These are phyloP conservation scores for Pseudorhombus dupliciocellatus DNA, from an alignment of 2,113 vertebrate genomes.

Conservation along the genomic window DNA sequence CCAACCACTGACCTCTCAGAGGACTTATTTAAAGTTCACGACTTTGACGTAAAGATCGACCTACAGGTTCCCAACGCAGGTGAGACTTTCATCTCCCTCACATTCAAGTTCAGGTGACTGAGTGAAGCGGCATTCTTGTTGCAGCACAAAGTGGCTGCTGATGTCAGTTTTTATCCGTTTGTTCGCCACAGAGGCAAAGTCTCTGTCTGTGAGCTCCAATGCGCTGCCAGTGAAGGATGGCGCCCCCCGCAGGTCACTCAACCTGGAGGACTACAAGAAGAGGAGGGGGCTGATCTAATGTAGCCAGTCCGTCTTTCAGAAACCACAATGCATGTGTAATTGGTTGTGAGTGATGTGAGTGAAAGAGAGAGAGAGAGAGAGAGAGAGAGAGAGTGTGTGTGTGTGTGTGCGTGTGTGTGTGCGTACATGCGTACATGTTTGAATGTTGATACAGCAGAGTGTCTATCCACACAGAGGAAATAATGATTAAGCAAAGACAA, in stretches of 20 bases:
- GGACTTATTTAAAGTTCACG: constrained; percentile 99
- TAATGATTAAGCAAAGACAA: constrained; percentile 61
- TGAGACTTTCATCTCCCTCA: constrained; percentile 63
- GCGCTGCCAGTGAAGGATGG: constrained; percentile 96
- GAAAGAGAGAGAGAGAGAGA: constrained; percentile 17
- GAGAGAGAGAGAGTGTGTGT: constrained; percentile 16
- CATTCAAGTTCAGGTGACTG: background rate
- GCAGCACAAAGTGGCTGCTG: background rate
- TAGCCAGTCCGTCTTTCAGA: constrained; percentile 26
- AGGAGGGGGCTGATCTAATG: constrained; percentile 95
- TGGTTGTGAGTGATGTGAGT: constrained; percentile 31
- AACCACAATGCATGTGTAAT: constrained; percentile 60
- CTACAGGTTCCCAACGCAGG: constrained; percentile 98
- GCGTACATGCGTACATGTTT: constrained; percentile 51
- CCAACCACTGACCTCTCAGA: constrained; percentile 96
- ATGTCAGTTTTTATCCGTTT: background rate
- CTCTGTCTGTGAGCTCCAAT: constrained; percentile 95
- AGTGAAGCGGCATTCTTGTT: background rate
- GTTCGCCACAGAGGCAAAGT: constrained; percentile 90
- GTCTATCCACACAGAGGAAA: constrained; percentile 76
- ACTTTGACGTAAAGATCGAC: constrained; percentile 99
- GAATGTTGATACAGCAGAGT: constrained; percentile 65
- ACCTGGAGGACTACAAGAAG: constrained; percentile 99
- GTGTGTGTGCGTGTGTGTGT: constrained; percentile 23
- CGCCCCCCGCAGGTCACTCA: constrained; percentile 94